Evolutionary conservation across 2,888 invertebrate species (phyloP), one percentile per base, ranked within the genome.

Genomic region (Candidula unifasciata): DNA sequence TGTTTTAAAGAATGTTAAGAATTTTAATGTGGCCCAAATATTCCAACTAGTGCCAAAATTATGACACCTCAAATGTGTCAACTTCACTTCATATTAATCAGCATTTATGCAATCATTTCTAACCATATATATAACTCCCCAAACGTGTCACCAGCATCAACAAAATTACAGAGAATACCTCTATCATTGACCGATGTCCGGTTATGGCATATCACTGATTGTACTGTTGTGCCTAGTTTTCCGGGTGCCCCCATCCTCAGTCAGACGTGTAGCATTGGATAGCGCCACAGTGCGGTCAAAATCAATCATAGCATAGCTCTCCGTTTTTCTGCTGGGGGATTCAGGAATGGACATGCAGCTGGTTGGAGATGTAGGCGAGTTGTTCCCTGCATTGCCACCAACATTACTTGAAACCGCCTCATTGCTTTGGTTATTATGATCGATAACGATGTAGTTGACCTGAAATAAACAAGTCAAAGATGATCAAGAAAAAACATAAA

Each of bases 231-330:
- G 92, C n/a, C 92, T 86, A 8, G 92, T 92, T 80, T 91, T 92
- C 37, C 92, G 82, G 71, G 88, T 80, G 0, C 91, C 96, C 30
- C 96, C 96, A 79, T 95, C 94, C 86, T 96, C 96, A 83, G 95
- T 95, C 8, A 96, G 95, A 90, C 96, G 96, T 57, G 96, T 96
- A 52, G 97, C 96, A 91, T 96, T 96, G 33, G 96, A 96, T 52
- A 98, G 95, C 35, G 98, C 98, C 82, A 96, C 96, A 0, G 98
- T 98, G 94, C 97, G 97, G 91, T 97, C 96, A 94, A 98, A 98
- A 94, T 98, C 98, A 89, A 98, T 99, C 0, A 97, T 97, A 16
- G 97, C 97, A 92, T 98, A 98, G 79, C 97, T 96, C 74, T 93
- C 91, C 0, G 91, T 90, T 37, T 89, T 87, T 80, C 90, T 90